A percentile compares a stretch with the other conserved stretches of the same genome.
Evolutionary conservation across 2,888 invertebrate species (phyloP).

Genomic region (Drosophila prolongata): DNA sequence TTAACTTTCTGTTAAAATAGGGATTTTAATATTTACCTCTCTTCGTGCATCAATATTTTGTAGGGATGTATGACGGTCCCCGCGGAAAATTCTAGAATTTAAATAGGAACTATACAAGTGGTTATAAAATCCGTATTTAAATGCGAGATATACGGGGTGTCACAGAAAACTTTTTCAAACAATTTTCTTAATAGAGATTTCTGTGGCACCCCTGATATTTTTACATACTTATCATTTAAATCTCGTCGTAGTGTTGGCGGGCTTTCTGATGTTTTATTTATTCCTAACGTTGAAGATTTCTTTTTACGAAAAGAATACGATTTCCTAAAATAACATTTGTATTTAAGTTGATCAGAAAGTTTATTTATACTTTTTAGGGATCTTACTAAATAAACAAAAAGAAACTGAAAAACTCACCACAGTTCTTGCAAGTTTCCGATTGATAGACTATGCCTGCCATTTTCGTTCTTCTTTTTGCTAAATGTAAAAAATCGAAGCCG

Average conservation of each 20-base stretch:
- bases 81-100: conserved; percentile 23
- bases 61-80: conserved; percentile 76
- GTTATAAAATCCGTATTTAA: background rate
- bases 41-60: conserved; percentile 74
- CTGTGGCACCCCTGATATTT: too few species aligned
- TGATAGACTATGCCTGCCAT: conserved; percentile 86
- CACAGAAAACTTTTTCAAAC: too few species aligned
- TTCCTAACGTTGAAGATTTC: conserved; percentile 84
- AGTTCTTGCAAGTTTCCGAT: conserved; percentile 87
- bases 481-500: conserved; percentile 87
- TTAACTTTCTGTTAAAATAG: background rate
- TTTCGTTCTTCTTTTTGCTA: conserved; percentile 67
- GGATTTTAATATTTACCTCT: conserved; percentile 56
- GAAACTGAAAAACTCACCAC: conserved; percentile 85
- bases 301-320: conserved; percentile 84
- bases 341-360: background rate
- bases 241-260: conserved; percentile 80
- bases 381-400: background rate
- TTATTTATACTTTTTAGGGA: conserved; percentile 11
- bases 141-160: too few species aligned
- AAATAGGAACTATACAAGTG: conserved; percentile 15
- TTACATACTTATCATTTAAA: conserved; percentile 42
- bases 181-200: too few species aligned
- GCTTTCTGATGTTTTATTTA: conserved; percentile 84
- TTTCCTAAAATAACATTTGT: conserved; percentile 64